Percentiles rank a stretch among this genome's conserved stretches.
These are phyloP conservation scores for Drosophila littoralis DNA, from an alignment of 1,140 invertebrate genomes.

Conservation along the genomic window DNA sequence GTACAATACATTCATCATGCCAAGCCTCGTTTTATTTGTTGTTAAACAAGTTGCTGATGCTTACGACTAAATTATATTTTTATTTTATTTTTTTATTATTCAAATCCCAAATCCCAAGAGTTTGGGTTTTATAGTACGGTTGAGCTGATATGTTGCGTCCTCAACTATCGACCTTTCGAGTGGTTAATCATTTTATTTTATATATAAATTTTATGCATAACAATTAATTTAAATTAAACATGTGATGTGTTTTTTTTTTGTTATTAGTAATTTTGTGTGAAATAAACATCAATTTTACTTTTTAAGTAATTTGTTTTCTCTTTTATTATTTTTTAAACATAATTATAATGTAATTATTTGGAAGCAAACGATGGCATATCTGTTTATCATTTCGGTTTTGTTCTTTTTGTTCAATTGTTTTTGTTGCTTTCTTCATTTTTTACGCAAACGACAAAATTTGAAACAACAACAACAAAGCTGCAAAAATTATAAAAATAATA, in stretches of 20 bases:
- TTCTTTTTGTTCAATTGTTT: slow-evolving; percentile 23
- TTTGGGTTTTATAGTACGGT: slow-evolving; percentile 36
- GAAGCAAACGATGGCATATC: slow-evolving; percentile 78
- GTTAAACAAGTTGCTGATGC: slow-evolving; percentile 33
- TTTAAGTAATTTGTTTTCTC: slow-evolving; percentile 58
- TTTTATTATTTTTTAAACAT: slow-evolving; percentile 64
- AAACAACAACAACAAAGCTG: slow-evolving; percentile 48
- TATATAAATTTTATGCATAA: slow-evolving; percentile 20
- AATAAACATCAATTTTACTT: slow-evolving; percentile 75
- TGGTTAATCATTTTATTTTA: not conserved
- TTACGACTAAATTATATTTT: slow-evolving; percentile 25
- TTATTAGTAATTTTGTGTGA: slow-evolving; percentile 45
- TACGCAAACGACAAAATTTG: slow-evolving; percentile 39
- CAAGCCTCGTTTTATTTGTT: slow-evolving; percentile 28
- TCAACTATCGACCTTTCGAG: slow-evolving; percentile 34
- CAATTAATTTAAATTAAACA: slow-evolving; percentile 25
- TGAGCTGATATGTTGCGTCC: slow-evolving; percentile 45
- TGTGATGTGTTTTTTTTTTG: slow-evolving; percentile 20
- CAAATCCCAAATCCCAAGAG: slow-evolving; percentile 29
- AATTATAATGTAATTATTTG: slow-evolving; percentile 77
- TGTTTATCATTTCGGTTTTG: slow-evolving; percentile 50
- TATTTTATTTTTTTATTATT: slow-evolving; percentile 3
- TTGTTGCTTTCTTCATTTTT: slow-evolving; percentile 26
- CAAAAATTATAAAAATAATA: slow-evolving; percentile 45
- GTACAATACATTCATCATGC: slow-evolving; percentile 42